Conservation (phyloP, 2,888 invertebrate genomes). For the Drosophila trichaetosa region DNA sequence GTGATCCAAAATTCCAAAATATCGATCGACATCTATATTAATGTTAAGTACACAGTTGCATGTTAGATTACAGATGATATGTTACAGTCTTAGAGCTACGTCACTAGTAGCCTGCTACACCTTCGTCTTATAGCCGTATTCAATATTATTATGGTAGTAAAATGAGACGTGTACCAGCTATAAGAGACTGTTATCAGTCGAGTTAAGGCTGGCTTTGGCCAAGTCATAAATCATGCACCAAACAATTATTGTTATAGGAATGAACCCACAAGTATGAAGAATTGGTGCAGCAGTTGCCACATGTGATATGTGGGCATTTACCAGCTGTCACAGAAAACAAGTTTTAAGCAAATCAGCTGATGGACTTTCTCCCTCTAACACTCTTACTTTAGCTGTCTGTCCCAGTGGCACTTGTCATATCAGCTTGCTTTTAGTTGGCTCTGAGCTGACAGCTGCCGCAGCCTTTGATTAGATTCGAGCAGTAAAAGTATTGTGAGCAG, state of each 20-base stretch:
- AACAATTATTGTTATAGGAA: no score
- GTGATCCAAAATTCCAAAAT: no score
- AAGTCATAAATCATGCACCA: background rate
- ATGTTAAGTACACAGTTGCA: no score
- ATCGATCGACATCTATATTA: no score
- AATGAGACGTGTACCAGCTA: background rate
- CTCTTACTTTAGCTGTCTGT: background rate
- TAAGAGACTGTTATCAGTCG: background rate
- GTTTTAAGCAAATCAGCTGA: slow-evolving; percentile 20
- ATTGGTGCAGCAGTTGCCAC: background rate
- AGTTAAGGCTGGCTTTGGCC: background rate
- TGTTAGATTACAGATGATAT: no score
- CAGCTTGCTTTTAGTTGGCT: slow-evolving; percentile 19
- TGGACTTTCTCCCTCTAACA: background rate
- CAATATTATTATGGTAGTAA: background rate
- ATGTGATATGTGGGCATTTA: background rate
- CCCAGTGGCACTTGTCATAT: slow-evolving; percentile 23
- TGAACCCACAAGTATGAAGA: background rate
- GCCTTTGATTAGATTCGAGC: slow-evolving; percentile 37
- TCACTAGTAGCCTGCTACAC: no score
- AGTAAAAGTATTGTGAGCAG: background rate
- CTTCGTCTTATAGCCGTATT: background rate
- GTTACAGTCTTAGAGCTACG: no score
- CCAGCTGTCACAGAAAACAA: background rate
- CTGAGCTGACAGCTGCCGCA: slow-evolving; percentile 35